Conservation (phyloP, 2,797 vertebrate species). For the Picus viridis region DNA sequence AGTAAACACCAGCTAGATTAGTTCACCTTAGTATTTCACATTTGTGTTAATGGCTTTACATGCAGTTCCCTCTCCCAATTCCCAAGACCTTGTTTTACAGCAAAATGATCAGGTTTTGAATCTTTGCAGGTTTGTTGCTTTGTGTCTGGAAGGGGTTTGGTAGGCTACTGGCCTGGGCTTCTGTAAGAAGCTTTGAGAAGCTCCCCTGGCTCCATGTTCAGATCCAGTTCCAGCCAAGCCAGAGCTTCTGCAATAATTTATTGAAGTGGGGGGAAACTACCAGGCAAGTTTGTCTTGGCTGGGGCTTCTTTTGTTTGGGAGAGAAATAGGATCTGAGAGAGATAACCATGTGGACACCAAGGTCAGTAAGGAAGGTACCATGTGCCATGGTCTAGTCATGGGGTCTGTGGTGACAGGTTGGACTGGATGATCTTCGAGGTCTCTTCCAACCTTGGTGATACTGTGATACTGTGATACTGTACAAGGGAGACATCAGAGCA, state of each 20-base stretch:
- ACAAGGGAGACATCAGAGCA: not conserved
- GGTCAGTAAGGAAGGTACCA: not conserved
- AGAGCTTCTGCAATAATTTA: not conserved
- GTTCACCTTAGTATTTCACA: not conserved
- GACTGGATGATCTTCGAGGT: no score
- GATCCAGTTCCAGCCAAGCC: not conserved
- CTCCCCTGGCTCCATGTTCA: not conserved
- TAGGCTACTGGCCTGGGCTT: not conserved
- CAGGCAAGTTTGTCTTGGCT: not conserved
- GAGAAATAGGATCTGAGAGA: not conserved
- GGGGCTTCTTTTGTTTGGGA: not conserved
- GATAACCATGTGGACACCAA: not conserved
- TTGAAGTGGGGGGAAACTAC: not conserved
- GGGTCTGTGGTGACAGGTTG: no score
- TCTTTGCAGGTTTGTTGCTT: not conserved
- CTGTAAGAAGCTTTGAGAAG: not conserved
- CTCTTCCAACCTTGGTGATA: no score
- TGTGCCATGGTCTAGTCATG: no score
- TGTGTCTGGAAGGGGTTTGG: not conserved
- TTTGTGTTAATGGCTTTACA: not conserved
- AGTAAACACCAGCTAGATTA: not conserved
- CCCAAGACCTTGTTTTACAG: not conserved
- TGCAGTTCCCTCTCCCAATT: not conserved
- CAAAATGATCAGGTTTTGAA: not conserved
- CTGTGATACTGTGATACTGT: no score